These are phyloP conservation scores for Cyclophora albipunctata DNA, from an alignment of 2,888 invertebrate species.

Conservation along the genomic window DNA sequence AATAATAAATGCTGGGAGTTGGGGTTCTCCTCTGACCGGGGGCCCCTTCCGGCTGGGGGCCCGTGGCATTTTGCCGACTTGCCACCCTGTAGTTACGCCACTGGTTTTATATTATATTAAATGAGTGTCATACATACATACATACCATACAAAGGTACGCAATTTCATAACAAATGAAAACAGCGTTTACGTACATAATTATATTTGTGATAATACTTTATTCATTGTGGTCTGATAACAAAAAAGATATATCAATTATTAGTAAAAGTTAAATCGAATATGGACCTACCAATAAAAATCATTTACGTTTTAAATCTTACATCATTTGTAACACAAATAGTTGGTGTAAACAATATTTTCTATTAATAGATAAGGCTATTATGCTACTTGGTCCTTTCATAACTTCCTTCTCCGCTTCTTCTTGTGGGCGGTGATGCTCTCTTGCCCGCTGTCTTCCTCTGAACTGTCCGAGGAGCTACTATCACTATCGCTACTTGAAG, in stretches of 20 bases:
- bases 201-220: slow-evolving; percentile 1
- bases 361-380: slow-evolving; percentile 32
- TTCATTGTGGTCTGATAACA: slow-evolving; percentile 34
- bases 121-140: too few species aligned
- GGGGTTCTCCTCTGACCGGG: too few species aligned
- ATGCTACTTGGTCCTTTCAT: slow-evolving; percentile 33
- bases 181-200: too few species aligned
- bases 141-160: too few species aligned
- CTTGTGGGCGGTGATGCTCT: slow-evolving; percentile 90
- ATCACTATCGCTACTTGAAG: slow-evolving; percentile 81
- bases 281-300: slow-evolving; percentile 57
- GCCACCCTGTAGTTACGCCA: too few species aligned
- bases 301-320: neutral
- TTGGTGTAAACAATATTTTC: slow-evolving; percentile 30
- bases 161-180: too few species aligned
- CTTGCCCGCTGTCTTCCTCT: slow-evolving; percentile 89
- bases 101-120: too few species aligned
- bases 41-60: too few species aligned
- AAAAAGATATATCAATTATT: slow-evolving; percentile 36
- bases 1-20: too few species aligned
- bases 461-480: slow-evolving; percentile 71
- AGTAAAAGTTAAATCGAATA: slow-evolving; percentile 31
- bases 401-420: slow-evolving; percentile 81
- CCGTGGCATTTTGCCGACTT: too few species aligned
- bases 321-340: neutral